These are phyloP conservation scores for Thereva unica DNA, from an alignment of 2,888 invertebrate species.

Conservation along the genomic window DNA sequence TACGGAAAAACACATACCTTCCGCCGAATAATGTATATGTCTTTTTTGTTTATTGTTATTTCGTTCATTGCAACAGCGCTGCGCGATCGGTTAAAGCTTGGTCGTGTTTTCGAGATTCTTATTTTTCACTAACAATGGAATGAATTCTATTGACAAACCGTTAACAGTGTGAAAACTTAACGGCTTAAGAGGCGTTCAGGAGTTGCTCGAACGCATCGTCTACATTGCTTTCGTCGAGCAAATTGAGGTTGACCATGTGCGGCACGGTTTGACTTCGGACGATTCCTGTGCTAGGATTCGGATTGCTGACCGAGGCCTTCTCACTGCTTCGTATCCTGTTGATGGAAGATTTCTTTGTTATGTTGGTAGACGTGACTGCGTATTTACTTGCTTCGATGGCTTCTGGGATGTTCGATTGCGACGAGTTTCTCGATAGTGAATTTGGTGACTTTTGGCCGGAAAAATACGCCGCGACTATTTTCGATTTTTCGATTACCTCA, in stretches of 20 bases:
- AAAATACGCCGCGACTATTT: constrained; percentile 76
- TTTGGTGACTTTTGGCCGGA: constrained; percentile 60
- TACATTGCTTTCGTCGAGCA: constrained; percentile 78
- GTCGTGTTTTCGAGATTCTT: constrained; percentile 14
- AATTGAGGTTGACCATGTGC: constrained; percentile 67
- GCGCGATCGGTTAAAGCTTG: constrained; percentile 2
- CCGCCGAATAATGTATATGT: too few species aligned
- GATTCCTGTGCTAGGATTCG: constrained; percentile 62
- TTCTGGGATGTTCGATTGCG: constrained; percentile 45
- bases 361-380: constrained; percentile 43
- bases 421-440: constrained; percentile 47
- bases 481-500: constrained; percentile 70
- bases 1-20: too few species aligned
- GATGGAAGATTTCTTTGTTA: constrained; percentile 44
- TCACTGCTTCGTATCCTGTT: constrained; percentile 61
- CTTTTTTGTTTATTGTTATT: background rate
- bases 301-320: constrained; percentile 58
- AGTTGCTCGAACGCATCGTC: constrained; percentile 88
- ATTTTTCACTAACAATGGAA: constrained; percentile 27
- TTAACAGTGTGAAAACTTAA: background rate
- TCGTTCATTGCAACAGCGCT: constrained; percentile 6
- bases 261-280: constrained; percentile 79
- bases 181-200: constrained; percentile 63
- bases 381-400: constrained; percentile 42
- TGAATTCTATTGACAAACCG: constrained; percentile 14